A percentile compares a stretch with the other conserved stretches of the same genome.
phyloP scores from a whole-genome alignment of 2,888 invertebrate genomes.

The Himalopsyche tibetana region DNA sequence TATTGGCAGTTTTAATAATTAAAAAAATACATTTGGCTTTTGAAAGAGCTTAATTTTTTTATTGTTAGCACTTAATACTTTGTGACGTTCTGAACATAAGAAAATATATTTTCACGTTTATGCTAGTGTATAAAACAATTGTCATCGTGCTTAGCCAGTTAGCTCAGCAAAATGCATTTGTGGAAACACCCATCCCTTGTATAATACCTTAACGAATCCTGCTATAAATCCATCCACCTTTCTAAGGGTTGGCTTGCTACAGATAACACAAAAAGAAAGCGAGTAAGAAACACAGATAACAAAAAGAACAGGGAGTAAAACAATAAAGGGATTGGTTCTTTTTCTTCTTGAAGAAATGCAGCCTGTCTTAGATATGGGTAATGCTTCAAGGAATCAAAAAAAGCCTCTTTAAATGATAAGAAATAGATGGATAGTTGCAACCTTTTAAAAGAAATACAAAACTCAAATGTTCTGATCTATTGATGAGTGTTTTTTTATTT shows the following conservation, averaged over 20 bases:
- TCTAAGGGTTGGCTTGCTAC: background rate
- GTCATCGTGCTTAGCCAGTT: background rate
- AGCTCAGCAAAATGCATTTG: constrained; percentile 13
- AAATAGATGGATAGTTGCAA: background rate
- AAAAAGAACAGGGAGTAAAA: constrained; percentile 34
- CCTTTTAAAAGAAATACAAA: background rate
- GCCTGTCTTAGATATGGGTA: constrained; percentile 1
- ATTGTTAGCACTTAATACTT: too few species aligned
- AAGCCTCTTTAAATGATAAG: background rate
- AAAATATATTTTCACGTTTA: too few species aligned
- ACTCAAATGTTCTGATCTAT: too few species aligned
- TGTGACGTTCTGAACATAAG: too few species aligned
- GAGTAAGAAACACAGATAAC: constrained; percentile 26
- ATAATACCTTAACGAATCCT: background rate
- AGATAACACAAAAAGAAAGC: constrained; percentile 34
- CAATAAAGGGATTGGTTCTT: constrained; percentile 13
- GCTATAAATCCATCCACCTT: constrained; percentile 24
- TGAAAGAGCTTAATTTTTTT: too few species aligned
- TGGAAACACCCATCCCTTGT: constrained; percentile 11
- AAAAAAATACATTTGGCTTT: too few species aligned
- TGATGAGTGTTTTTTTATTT: too few species aligned
- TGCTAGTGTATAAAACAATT: background rate
- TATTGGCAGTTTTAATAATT: too few species aligned
- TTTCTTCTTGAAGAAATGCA: constrained; percentile 21
- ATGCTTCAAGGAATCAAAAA: background rate